Evolutionary conservation across 1,140 invertebrate species (phyloP).

Genomic region (Drosophila rhopaloa): DNA sequence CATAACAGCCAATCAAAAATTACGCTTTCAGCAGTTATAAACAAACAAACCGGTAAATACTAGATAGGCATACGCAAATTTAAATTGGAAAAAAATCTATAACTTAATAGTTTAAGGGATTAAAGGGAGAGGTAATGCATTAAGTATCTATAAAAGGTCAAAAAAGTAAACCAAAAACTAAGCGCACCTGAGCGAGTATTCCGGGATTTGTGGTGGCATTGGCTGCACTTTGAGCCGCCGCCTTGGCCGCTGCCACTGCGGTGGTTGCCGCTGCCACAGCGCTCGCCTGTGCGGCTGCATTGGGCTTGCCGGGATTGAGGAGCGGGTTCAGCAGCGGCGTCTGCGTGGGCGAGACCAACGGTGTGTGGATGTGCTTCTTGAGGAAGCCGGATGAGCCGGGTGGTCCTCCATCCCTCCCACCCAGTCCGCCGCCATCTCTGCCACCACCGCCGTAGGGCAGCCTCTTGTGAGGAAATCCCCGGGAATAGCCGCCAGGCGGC

Average conservation of each 20-base stretch:
- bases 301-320: conserved; percentile 36
- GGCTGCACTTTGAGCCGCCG: conserved; percentile 77
- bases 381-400: conserved; percentile 30
- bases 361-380: conserved; percentile 60
- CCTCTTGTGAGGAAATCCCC: conserved; percentile 74
- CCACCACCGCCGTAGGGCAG: conserved; percentile 63
- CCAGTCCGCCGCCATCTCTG: conserved; percentile 26
- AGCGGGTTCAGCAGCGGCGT: conserved; percentile 27
- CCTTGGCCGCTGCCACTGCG: conserved; percentile 78
- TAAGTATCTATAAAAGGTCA: too few relatives aligned
- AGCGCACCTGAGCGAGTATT: conserved; percentile 63
- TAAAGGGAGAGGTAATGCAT: too few relatives aligned
- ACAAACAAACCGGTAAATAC: too few relatives aligned
- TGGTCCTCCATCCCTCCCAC: conserved; percentile 8
- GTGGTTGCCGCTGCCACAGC: conserved; percentile 77
- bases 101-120: too few relatives aligned
- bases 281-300: conserved; percentile 69
- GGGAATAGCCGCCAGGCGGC: conserved; percentile 71
- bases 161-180: not conserved
- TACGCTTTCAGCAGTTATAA: too few relatives aligned
- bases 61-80: too few relatives aligned
- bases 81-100: too few relatives aligned
- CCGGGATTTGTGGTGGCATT: conserved; percentile 81
- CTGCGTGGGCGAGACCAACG: conserved; percentile 26
- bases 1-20: too few relatives aligned